A percentile compares a stretch with the other conserved stretches of the same genome.
Evolutionary conservation across 2,113 vertebrate genomes (phyloP).

Genomic region (Epinephelus cyanopodus): DNA sequence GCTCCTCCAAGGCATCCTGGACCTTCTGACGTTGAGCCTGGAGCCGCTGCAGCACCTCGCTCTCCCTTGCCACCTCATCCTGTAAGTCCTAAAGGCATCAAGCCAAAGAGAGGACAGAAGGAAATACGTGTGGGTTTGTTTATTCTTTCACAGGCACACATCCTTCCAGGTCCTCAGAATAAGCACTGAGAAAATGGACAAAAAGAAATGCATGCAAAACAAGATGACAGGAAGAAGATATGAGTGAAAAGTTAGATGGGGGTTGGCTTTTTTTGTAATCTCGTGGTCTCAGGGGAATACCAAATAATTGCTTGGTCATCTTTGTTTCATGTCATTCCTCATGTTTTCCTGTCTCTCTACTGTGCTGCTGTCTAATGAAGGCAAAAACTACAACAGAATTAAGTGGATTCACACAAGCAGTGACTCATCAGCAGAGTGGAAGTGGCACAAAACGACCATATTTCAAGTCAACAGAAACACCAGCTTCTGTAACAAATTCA

Average conservation of each 20-base stretch:
- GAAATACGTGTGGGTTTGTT: not conserved
- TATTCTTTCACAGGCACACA: not conserved
- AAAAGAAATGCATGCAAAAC: not conserved
- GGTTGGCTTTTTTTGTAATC: not conserved
- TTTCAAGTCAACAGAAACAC: too few relatives aligned
- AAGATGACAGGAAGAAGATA: not conserved
- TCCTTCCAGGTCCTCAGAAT: not conserved
- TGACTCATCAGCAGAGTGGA: not conserved
- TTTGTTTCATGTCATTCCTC: not conserved
- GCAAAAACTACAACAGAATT: not conserved
- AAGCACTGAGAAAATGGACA: not conserved
- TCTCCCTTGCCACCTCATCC: constrained; percentile 93
- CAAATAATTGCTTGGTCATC: not conserved
- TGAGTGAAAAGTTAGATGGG: not conserved
- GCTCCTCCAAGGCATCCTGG: constrained; percentile 91
- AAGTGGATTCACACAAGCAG: not conserved
- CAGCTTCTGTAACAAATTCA: not conserved
- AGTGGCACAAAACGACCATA: not conserved
- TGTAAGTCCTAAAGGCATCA: constrained; percentile 90
- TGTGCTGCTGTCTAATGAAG: not conserved
- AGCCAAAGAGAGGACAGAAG: not conserved
- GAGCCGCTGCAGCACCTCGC: constrained; percentile 89
- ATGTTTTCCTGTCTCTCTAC: too few relatives aligned
- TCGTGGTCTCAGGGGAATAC: not conserved
- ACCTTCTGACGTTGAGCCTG: constrained; percentile 93